phyloP scores from a whole-genome alignment of 2,888 invertebrate species.

The Aphelenchoides bicaudatus region DNA sequence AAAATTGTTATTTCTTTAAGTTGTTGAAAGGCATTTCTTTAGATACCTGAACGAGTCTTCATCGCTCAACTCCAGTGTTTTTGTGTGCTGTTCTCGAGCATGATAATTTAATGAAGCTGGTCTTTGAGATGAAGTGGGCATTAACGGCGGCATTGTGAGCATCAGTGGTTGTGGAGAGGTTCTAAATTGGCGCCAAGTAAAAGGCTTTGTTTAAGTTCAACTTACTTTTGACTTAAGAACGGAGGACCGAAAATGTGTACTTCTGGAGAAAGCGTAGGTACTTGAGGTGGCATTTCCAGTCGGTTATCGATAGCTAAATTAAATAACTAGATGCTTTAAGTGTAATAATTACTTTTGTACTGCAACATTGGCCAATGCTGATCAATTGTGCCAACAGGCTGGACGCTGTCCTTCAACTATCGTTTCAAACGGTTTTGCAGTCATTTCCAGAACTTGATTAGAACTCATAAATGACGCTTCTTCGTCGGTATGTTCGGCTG shows the following conservation, averaged over 20 bases:
- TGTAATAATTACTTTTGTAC: neutral
- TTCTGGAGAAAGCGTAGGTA: conserved; percentile 15
- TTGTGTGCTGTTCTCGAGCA: no score
- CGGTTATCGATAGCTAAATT: neutral
- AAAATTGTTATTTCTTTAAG: neutral
- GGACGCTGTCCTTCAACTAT: no score
- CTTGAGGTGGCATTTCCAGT: conserved; percentile 10
- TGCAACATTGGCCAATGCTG: neutral
- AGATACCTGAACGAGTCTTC: neutral
- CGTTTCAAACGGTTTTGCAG: conserved; percentile 2
- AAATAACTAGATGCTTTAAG: neutral
- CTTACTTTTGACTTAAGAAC: conserved; percentile 9
- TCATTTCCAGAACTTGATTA: neutral
- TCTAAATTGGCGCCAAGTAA: neutral
- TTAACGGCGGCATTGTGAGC: conserved; percentile 7
- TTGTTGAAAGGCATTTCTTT: neutral
- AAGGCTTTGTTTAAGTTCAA: neutral
- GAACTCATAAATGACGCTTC: neutral
- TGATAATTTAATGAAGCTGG: no score
- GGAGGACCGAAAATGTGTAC: conserved; percentile 27
- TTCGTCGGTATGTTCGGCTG: neutral
- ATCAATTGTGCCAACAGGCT: conserved; percentile 7
- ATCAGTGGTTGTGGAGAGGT: conserved; percentile 1
- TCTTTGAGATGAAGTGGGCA: no score
- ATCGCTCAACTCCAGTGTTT: neutral